Conservation (phyloP, 2,113 vertebrate genomes). For the Alethe diademata region DNA sequence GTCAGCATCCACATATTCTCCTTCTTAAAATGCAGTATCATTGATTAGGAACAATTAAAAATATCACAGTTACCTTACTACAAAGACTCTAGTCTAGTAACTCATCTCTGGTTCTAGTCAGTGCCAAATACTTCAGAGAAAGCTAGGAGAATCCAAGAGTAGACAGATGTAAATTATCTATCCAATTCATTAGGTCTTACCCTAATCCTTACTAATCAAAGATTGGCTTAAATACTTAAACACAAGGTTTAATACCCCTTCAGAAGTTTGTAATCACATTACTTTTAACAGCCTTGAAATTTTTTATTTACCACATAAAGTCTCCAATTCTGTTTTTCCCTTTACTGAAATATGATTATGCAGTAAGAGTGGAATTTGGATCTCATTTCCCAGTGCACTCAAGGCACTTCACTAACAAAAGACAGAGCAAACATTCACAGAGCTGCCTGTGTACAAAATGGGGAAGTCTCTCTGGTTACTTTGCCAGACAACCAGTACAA, state of each 20-base stretch:
- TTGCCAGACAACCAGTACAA: background rate
- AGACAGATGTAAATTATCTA: background rate
- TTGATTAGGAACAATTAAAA: background rate
- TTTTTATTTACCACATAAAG: background rate
- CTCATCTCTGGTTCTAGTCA: background rate
- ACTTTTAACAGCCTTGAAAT: background rate
- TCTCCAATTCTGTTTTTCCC: background rate
- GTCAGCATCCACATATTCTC: background rate
- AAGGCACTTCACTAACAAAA: background rate
- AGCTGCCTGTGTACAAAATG: background rate
- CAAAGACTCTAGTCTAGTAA: background rate
- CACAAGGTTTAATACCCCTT: background rate
- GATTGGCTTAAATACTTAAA: background rate
- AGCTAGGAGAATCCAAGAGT: background rate
- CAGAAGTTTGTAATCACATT: background rate
- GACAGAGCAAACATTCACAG: background rate
- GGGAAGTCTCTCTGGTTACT: background rate
- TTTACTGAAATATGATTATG: background rate
- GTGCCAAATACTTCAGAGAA: background rate
- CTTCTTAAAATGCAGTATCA: background rate
- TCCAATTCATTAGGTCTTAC: background rate
- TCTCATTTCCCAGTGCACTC: background rate
- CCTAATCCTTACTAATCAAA: background rate
- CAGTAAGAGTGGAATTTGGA: background rate
- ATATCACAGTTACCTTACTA: background rate